phyloP scores from a whole-genome alignment of 1,140 invertebrate species.

The Procambarus virginalis region DNA sequence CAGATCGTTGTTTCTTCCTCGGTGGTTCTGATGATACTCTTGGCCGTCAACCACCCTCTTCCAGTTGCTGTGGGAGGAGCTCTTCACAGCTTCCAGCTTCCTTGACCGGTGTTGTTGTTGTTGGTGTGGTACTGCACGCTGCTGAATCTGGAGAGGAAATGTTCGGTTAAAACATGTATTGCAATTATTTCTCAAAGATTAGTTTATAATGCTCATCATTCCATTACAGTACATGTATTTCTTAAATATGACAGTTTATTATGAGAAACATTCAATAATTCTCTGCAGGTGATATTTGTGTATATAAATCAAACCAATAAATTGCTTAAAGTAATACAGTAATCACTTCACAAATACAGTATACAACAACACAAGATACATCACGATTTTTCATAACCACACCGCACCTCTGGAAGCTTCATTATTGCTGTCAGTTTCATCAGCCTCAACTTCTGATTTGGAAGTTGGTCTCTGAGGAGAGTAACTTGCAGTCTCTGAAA shows the following conservation, averaged over 20 bases:
- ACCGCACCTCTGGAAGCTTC: neutral
- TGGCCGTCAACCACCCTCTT: neutral
- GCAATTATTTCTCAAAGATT: too few relatives aligned
- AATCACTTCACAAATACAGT: neutral
- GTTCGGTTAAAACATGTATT: too few relatives aligned
- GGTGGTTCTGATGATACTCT: neutral
- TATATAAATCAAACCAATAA: neutral
- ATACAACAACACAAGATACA: neutral
- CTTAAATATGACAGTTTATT: neutral
- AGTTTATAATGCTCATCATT: too few relatives aligned
- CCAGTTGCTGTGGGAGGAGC: neutral
- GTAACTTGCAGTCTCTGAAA: neutral
- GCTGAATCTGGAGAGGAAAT: neutral
- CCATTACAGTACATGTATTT: neutral
- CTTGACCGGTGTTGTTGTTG: neutral
- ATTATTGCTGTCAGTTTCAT: neutral
- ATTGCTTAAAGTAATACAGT: neutral
- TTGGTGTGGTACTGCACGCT: neutral
- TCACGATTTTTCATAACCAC: neutral
- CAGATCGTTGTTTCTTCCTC: constrained; percentile 52
- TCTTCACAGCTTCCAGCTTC: neutral
- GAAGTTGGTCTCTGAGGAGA: neutral
- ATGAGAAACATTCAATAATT: too few relatives aligned
- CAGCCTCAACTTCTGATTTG: neutral
- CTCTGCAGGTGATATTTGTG: too few relatives aligned